Evolutionary conservation across 1,140 invertebrate genomes (phyloP), one percentile per base, ranked within the genome.

Genomic region (Phthorimaea operculella): DNA sequence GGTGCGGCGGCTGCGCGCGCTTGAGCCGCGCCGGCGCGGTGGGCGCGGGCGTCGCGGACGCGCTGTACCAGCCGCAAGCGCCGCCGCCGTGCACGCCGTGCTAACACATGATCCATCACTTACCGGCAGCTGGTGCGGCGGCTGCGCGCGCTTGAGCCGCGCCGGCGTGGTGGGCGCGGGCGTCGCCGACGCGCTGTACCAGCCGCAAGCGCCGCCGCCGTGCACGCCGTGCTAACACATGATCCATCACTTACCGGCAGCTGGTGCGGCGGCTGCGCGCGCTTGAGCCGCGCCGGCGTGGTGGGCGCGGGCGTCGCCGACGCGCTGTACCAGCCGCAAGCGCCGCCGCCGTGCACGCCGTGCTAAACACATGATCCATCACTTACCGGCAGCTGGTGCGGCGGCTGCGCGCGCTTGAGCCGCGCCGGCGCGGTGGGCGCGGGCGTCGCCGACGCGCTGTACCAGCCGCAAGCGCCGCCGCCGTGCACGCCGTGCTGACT

Each of bases 321-420:
- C 58, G 78, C 77, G 17, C 77, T 77, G 68, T 82, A 81, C 79
- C 76, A 81, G 64, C 78, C 76, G 68, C 81, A 83, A 9, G 76
- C 73, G 55, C 76, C 79, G 54, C 71, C 72, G n/a, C 59, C 65
- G 76, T 80, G 76, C 51, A 79, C 76, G 59, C 71, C 76, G 76
- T 83, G 80, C 80, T 83, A 63, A 14, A n/a, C 57, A 45, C 54
- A 61, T 34, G n/a, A n/a, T n/a, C n/a, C n/a, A n/a, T n/a, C 79
- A 18, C 62, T 62, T 51, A 83, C 80, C 68, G 74, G 83, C 62
- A 80, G 64, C 51, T 76, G 82, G 47, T 76, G 75, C 52, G 76
- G 78, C 36, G 77, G 76, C 59, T 74, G 79, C 33, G 57, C 76
- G 70, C 12, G n/a, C n/a, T n/a, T 81, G 57, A 77, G 70, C 12